These are phyloP conservation scores for Glossophaga mutica DNA, from an alignment of 2,797 vertebrate species.

Conservation along the genomic window DNA sequence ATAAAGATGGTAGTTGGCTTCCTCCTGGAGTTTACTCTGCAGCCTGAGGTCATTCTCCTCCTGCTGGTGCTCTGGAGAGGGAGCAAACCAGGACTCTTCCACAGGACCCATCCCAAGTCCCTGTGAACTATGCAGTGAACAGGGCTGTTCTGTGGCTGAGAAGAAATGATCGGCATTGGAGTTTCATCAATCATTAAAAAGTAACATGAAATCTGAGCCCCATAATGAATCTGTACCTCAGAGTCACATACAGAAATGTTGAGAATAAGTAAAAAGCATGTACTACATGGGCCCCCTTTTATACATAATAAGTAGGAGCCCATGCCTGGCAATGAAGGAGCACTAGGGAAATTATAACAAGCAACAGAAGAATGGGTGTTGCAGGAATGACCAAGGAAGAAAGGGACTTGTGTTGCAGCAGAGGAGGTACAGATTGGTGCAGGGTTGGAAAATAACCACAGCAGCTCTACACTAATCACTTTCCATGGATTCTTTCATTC, in stretches of 20 bases:
- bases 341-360: background rate
- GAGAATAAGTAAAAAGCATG: background rate
- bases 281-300: background rate
- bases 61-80: conserved; percentile 62
- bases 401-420: background rate
- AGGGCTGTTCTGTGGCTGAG: conserved; percentile 85
- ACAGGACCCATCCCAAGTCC: conserved; percentile 79
- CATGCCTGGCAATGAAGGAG: background rate
- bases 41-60: conserved; percentile 78
- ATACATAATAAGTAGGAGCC: background rate
- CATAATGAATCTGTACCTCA: background rate
- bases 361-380: background rate
- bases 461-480: background rate
- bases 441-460: background rate
- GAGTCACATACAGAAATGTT: background rate
- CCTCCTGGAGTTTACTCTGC: conserved; percentile 88
- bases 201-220: background rate
- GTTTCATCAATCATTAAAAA: background rate
- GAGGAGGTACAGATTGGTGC: background rate
- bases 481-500: background rate
- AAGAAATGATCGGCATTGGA: background rate
- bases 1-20: conserved; percentile 87
- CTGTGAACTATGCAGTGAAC: conserved; percentile 89
- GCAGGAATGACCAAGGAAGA: background rate
- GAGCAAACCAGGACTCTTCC: conserved; percentile 82